A percentile compares a stretch with the other conserved stretches of the same genome.
phyloP scores from a whole-genome alignment of 2,113 vertebrate species.

The Catharus minimus region DNA sequence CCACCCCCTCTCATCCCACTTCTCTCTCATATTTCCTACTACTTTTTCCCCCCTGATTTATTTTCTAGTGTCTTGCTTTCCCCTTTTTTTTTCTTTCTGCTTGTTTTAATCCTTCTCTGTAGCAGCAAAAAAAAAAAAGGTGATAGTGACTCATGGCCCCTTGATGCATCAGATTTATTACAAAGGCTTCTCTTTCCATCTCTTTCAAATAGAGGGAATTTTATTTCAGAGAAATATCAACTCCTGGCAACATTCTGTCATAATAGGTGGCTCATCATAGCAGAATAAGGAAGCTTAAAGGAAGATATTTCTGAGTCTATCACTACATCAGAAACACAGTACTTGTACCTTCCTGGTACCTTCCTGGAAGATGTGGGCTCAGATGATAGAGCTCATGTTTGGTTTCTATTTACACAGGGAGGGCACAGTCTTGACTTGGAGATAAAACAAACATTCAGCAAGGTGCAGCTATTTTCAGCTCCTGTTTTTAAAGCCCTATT shows the following conservation, averaged over 20 bases:
- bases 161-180: not conserved
- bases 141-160: not conserved
- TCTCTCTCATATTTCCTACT: not conserved
- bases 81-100: not conserved
- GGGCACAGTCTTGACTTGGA: not conserved
- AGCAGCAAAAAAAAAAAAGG: not conserved
- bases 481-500: conserved; percentile 2
- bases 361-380: not conserved
- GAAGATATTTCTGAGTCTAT: not conserved
- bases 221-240: conserved; percentile 6
- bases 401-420: not conserved
- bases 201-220: not conserved
- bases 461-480: conserved; percentile 20
- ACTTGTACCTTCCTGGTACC: not conserved
- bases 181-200: not conserved
- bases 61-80: not conserved
- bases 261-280: not conserved
- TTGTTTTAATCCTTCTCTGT: not conserved
- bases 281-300: conserved; percentile 5
- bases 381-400: not conserved
- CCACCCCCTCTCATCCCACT: not conserved
- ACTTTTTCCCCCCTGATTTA: not conserved
- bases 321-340: not conserved
- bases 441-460: not conserved
- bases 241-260: not conserved